phyloP scores from a whole-genome alignment of 2,888 invertebrate species.

The Sthenelais limicola region DNA sequence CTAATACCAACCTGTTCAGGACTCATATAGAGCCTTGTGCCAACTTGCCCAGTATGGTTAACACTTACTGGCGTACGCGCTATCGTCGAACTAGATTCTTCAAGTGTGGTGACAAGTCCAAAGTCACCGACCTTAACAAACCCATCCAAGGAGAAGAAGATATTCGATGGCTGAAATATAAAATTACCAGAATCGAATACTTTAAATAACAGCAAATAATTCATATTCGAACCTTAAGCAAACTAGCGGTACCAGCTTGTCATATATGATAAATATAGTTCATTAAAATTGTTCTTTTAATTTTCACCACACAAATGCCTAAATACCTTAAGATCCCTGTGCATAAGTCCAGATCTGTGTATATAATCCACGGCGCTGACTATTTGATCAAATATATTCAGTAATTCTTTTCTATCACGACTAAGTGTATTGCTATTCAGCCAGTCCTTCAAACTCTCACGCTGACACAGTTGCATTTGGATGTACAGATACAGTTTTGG shows the following conservation, averaged over 20 bases:
- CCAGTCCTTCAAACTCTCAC: conserved; percentile 94
- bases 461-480: conserved; percentile 96
- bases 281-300: too few relatives aligned
- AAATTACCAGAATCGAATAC: conserved; percentile 14
- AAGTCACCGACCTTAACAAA: conserved; percentile 97
- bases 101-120: conserved; percentile 94
- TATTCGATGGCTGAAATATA: conserved; percentile 83
- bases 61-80: conserved; percentile 17
- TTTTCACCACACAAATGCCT: too few relatives aligned
- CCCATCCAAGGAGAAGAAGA: conserved; percentile 93
- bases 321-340: conserved; percentile 95
- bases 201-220: background rate
- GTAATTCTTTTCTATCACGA: conserved; percentile 58
- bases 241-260: too few relatives aligned
- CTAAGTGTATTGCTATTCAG: conserved; percentile 73
- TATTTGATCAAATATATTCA: conserved; percentile 80
- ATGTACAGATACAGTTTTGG: conserved; percentile 86
- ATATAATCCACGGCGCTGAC: conserved; percentile 96
- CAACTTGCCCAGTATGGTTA: conserved; percentile 76
- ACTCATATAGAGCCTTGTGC: conserved; percentile 97
- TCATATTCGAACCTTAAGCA: background rate
- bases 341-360: conserved; percentile 92
- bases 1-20: conserved; percentile 97
- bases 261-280: too few relatives aligned
- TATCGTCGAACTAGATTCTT: conserved; percentile 71